Percentiles rank a stretch among this genome's conserved stretches.
Evolutionary conservation across 2,888 invertebrate genomes (phyloP).

Genomic region (Leptopilina myrica): DNA sequence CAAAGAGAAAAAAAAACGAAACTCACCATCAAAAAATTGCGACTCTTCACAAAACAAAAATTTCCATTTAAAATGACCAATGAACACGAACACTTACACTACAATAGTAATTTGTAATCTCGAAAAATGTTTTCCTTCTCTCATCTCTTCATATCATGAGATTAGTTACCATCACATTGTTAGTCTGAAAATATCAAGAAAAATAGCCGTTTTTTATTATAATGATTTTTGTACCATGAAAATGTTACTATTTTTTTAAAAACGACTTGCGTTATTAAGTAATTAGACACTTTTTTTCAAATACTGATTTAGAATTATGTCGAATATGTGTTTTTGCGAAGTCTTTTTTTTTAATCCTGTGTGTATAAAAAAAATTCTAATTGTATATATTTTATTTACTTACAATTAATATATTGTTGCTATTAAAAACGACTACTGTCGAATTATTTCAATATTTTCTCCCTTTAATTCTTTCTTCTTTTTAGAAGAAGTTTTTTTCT

Average conservation of each 20-base stretch:
- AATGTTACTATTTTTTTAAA: too few species aligned
- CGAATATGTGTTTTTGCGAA: background rate
- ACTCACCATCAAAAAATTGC: constrained; percentile 16
- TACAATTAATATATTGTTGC: constrained; percentile 38
- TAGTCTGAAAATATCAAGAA: too few species aligned
- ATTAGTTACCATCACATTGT: constrained; percentile 26
- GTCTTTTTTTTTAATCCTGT: constrained; percentile 17
- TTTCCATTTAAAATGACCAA: background rate
- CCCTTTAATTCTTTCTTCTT: too few species aligned
- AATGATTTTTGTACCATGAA: too few species aligned
- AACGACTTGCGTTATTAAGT: background rate
- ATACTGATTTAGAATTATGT: background rate
- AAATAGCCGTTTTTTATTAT: too few species aligned
- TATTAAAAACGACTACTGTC: constrained; percentile 23
- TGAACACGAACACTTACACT: background rate
- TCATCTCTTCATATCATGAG: background rate
- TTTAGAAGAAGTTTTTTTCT: too few species aligned
- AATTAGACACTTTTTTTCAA: background rate
- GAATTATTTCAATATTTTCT: background rate
- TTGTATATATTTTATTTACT: constrained; percentile 23
- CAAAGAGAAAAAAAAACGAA: constrained; percentile 1
- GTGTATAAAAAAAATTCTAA: constrained; percentile 22
- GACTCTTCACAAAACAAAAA: background rate
- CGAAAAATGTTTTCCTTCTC: background rate
- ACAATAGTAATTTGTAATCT: background rate